A percentile compares a stretch with the other conserved stretches of the same genome.
phyloP scores from a whole-genome alignment of 2,113 vertebrate species.

The Chaetodon trifascialis region DNA sequence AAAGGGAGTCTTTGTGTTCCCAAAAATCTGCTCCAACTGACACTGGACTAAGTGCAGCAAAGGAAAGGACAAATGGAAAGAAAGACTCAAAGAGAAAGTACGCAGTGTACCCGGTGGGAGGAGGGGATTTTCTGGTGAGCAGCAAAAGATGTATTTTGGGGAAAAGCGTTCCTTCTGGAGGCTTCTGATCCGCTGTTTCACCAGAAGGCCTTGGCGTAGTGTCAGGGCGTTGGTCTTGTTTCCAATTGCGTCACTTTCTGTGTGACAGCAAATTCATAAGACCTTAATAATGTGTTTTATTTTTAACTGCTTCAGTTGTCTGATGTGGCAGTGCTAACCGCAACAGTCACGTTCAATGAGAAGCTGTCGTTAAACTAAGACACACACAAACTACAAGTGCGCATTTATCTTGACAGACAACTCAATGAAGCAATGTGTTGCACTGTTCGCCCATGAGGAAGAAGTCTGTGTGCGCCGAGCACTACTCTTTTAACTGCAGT shows the following conservation, averaged over 20 bases:
- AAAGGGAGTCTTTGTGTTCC: slow-evolving; percentile 80
- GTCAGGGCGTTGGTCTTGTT: slow-evolving; percentile 77
- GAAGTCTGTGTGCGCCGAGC: not conserved
- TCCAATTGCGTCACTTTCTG: slow-evolving; percentile 65
- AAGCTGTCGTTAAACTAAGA: slow-evolving; percentile 27
- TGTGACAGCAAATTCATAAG: slow-evolving; percentile 50
- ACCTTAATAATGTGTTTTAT: slow-evolving; percentile 74
- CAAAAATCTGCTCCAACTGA: slow-evolving; percentile 56
- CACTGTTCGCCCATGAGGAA: not conserved
- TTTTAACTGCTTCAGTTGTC: slow-evolving; percentile 66
- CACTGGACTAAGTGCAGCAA: slow-evolving; percentile 46
- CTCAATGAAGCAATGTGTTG: not conserved
- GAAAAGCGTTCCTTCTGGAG: slow-evolving; percentile 51
- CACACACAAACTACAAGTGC: not conserved
- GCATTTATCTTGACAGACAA: slow-evolving; percentile 19
- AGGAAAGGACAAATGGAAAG: slow-evolving; percentile 74
- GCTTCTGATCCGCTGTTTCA: slow-evolving; percentile 52
- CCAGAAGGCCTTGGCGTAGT: slow-evolving; percentile 66
- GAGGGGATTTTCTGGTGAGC: slow-evolving; percentile 64
- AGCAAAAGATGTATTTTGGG: slow-evolving; percentile 61
- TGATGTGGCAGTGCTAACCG: slow-evolving; percentile 57
- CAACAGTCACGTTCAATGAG: slow-evolving; percentile 38
- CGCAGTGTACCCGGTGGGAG: slow-evolving; percentile 55
- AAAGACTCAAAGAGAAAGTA: slow-evolving; percentile 69
- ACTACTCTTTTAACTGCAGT: not conserved